Base-by-base conservation (phyloP, 2,797 vertebrate genomes). In the Fistularia commersonii region DNA sequence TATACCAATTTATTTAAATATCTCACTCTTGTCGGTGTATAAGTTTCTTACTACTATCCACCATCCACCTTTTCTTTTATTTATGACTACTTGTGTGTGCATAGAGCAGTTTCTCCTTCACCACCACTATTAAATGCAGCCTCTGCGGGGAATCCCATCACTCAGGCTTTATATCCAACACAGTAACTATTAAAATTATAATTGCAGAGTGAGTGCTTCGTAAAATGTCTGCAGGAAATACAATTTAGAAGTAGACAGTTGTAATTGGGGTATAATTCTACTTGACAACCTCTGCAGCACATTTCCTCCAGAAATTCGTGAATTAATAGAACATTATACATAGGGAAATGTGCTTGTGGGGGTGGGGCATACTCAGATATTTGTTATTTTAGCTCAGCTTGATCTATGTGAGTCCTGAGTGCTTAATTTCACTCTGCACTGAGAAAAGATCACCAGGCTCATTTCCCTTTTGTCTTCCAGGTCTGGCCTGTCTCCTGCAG, bases 401-500 rank as follows among this genome's bases (percentile, higher is more conserved):
- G 10, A 49, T 66, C 5, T 10, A 31, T 54, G 1, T 2, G 10
- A 12, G 13, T 23, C 5, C 2, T 8, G 35, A 6, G 6, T 0
- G 2, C 6, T 3, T 9, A 0, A 7, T 14, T 46, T 50, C 15
- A 49, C 23, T 3, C 2, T 11, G n/a, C 23, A 2, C 2, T 23
- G 35, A 10, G 6, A 36, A 36, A 36, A 0, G 0, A 32, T 36
- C 41, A 23, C 31, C 38, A 31, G 7, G 31, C 45, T 48, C 35
- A 10, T 36, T 12, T 32, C 51, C 48, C 11, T 42, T 56, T 6
- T 36, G 52, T 47, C 49, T 54, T 75, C 44, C 59, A 99, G 97
- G 94, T 94, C 34, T 99, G 96, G 97, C 96, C 97, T 50, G 89
- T 98, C 59, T 96, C 96, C 75, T 99, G 97, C 86, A 96, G 95